Evolutionary conservation across 2,797 vertebrate genomes (phyloP).

Genomic region (Huso huso): DNA sequence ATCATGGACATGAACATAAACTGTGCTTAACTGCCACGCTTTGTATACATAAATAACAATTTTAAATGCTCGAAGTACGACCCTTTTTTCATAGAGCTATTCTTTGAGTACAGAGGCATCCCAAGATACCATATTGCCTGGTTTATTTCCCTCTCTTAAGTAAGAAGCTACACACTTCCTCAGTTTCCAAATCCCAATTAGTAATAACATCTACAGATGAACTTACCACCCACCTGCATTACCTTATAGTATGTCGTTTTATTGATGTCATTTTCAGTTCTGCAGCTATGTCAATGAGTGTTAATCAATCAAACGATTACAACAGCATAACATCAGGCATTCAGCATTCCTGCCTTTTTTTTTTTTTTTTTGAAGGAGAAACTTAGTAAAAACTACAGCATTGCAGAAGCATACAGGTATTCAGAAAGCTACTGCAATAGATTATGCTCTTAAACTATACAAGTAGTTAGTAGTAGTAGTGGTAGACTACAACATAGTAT

Average conservation of each 20-base stretch:
- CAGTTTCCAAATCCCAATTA: background rate
- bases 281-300: slow-evolving; percentile 1
- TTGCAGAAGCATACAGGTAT: slow-evolving; percentile 1
- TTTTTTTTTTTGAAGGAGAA: slow-evolving; percentile 9
- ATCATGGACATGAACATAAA: too few species aligned
- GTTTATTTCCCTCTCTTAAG: background rate
- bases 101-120: too few species aligned
- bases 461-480: background rate
- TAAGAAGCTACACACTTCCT: background rate
- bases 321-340: background rate
- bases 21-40: too few species aligned
- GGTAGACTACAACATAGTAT: slow-evolving; percentile 3
- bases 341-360: slow-evolving; percentile 1
- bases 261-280: slow-evolving; percentile 7
- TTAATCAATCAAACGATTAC: background rate
- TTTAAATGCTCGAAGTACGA: too few species aligned
- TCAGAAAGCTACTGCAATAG: slow-evolving; percentile 3
- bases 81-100: too few species aligned
- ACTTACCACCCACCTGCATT: background rate
- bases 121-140: background rate
- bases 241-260: background rate
- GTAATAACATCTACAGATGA: background rate
- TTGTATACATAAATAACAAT: too few species aligned
- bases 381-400: background rate
- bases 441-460: background rate